These are phyloP conservation scores for Erebia epiphron DNA, from an alignment of 2,888 invertebrate species.

Conservation along the genomic window DNA sequence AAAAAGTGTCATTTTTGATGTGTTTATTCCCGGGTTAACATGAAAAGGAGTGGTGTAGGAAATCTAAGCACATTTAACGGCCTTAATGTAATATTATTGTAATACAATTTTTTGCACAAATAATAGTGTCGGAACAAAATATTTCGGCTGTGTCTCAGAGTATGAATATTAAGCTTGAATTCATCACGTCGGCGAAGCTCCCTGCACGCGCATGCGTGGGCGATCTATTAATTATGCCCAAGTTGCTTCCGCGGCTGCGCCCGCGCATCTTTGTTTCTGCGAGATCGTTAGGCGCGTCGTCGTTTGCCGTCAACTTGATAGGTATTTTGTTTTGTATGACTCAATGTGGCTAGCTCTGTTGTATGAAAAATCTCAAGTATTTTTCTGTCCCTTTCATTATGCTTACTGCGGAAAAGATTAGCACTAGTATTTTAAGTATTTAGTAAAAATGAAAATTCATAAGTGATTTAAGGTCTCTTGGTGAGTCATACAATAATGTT, in stretches of 20 bases:
- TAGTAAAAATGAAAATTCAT: too few species aligned
- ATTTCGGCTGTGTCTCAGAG: neutral
- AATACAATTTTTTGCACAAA: too few species aligned
- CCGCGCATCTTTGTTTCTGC: conserved; percentile 47
- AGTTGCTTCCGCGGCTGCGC: conserved; percentile 53
- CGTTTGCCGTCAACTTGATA: conserved; percentile 34
- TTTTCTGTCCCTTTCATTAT: neutral
- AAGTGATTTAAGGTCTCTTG: too few species aligned
- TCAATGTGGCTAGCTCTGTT: neutral
- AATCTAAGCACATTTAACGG: too few species aligned
- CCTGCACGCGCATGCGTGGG: conserved; percentile 55
- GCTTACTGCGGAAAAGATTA: neutral
- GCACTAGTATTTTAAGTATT: too few species aligned
- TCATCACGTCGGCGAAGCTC: conserved; percentile 52
- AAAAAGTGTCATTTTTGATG: too few species aligned
- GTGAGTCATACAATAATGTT: neutral
- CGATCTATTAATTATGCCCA: conserved; percentile 56
- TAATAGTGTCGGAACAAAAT: too few species aligned
- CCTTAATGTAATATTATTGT: too few species aligned
- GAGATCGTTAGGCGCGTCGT: conserved; percentile 35
- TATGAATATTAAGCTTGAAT: conserved; percentile 38
- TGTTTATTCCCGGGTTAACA: too few species aligned
- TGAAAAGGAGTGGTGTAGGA: too few species aligned
- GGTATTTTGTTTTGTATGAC: conserved; percentile 37
- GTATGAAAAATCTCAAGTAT: too few species aligned